phyloP scores from a whole-genome alignment of 2,113 vertebrate genomes.

The Chauna torquata region DNA sequence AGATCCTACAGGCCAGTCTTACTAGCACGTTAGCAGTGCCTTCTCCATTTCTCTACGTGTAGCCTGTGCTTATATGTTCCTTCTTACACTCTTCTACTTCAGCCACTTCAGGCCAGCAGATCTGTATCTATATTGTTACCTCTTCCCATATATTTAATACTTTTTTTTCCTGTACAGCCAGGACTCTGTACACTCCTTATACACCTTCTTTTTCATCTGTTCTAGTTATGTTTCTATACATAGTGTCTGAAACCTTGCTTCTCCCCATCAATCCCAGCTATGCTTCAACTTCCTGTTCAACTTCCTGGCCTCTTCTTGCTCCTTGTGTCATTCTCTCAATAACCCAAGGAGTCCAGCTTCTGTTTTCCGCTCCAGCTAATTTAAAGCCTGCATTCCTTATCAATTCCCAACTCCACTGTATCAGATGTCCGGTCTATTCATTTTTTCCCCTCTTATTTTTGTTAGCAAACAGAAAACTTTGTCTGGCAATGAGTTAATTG shows the following conservation, averaged over 20 bases:
- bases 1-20: accelerated
- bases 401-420: not conserved
- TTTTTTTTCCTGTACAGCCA: not conserved
- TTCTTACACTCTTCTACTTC: not conserved
- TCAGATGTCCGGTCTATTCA: not conserved
- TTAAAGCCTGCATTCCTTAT: not conserved
- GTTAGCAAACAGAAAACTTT: not conserved
- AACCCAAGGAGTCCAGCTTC: not conserved
- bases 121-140: not conserved
- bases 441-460: not conserved
- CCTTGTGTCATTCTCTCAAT: not conserved
- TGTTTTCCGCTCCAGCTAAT: not conserved
- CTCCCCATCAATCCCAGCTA: not conserved
- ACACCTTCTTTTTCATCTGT: not conserved
- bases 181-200: not conserved
- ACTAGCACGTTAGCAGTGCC: accelerated
- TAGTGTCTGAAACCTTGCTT: not conserved
- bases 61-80: not conserved
- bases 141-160: not conserved
- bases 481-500: not conserved
- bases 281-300: not conserved
- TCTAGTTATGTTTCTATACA: not conserved
- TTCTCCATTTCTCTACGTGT: not conserved
- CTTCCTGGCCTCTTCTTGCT: not conserved
- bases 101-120: not conserved